Percentiles rank a stretch among this genome's conserved stretches.
Evolutionary conservation across 2,113 vertebrate species (phyloP).

Genomic region (Alces alces): DNA sequence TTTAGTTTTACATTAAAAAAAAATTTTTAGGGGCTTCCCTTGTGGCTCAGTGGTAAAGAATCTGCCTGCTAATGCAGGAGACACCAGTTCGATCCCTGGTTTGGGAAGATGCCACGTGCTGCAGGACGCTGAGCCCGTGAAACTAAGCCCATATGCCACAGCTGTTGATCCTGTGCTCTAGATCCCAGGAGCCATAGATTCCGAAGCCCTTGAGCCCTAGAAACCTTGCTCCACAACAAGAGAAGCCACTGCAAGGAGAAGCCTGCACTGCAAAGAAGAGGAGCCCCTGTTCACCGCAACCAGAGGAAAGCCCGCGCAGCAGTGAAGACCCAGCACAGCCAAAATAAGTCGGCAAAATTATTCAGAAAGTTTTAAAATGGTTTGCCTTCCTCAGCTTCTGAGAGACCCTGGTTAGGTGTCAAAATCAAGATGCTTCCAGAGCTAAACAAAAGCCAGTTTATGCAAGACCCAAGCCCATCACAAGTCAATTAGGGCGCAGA

Average conservation of each 20-base stretch:
- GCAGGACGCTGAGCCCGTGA: accelerated
- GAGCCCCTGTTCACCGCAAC: not conserved
- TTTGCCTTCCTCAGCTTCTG: not conserved
- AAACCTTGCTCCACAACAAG: not conserved
- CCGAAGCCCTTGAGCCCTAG: not conserved
- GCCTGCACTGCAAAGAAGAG: not conserved
- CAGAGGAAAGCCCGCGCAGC: accelerated
- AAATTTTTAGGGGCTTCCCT: not conserved
- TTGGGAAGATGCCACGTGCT: not conserved
- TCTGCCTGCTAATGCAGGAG: not conserved
- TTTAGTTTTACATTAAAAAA: not conserved
- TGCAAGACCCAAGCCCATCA: not conserved
- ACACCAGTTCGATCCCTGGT: not conserved
- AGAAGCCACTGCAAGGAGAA: not conserved
- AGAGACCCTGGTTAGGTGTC: not conserved
- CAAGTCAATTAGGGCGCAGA: not conserved
- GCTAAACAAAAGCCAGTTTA: conserved; percentile 17
- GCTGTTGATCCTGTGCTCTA: not conserved
- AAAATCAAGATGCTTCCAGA: not conserved
- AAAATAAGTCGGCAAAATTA: not conserved
- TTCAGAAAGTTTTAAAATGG: not conserved
- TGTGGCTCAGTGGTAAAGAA: not conserved
- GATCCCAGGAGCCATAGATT: not conserved
- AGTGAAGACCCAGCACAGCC: not conserved
- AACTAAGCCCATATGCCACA: not conserved